Evolutionary conservation across 1,140 invertebrate species (phyloP).

Genomic region (Brachionus sp.): DNA sequence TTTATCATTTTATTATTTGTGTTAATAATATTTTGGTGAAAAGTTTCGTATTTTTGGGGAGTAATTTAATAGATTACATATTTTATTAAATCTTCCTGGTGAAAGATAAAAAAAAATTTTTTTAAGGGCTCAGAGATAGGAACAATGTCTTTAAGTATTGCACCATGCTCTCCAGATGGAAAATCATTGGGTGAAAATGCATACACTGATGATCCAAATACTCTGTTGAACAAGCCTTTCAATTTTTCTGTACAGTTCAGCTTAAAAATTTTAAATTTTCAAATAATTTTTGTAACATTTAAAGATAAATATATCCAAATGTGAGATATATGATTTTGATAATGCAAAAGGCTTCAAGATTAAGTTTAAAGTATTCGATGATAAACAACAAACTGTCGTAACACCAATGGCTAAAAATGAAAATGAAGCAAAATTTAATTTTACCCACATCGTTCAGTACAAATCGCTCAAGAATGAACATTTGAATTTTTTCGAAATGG

Average conservation of each 20-base stretch:
- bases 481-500: constrained; percentile 56
- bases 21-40: too few relatives aligned
- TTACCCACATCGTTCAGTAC: constrained; percentile 50
- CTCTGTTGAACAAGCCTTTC: constrained; percentile 55
- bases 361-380: constrained; percentile 52
- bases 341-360: constrained; percentile 54
- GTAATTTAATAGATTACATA: too few relatives aligned
- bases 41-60: too few relatives aligned
- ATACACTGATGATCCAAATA: constrained; percentile 57
- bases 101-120: too few relatives aligned
- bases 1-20: too few relatives aligned
- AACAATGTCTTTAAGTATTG: constrained; percentile 52
- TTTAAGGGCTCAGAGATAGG: constrained; percentile 58
- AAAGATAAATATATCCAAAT: constrained; percentile 26
- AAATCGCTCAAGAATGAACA: constrained; percentile 52
- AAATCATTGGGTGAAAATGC: constrained; percentile 55
- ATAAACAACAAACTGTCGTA: constrained; percentile 50
- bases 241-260: constrained; percentile 55
- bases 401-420: constrained; percentile 53
- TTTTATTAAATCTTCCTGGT: too few relatives aligned
- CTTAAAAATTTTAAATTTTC: neutral
- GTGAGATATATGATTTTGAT: constrained; percentile 23
- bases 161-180: constrained; percentile 58
- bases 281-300: too few relatives aligned
- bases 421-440: constrained; percentile 51